Base-by-base conservation (phyloP, 2,888 invertebrate genomes). In the Geotrupes spiniger region DNA sequence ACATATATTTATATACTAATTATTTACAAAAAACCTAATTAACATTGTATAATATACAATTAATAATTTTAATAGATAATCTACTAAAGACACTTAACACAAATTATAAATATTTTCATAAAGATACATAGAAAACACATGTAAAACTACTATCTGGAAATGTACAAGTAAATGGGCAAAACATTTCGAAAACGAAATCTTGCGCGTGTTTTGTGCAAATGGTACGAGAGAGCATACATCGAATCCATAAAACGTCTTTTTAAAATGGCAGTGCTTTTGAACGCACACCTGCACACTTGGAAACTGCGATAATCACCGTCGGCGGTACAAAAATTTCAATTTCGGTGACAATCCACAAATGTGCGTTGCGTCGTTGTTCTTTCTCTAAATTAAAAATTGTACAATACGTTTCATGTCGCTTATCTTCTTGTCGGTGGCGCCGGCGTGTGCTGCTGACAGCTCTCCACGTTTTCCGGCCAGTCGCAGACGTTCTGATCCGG, bases 401-500 rank as follows among this genome's bases (percentile, higher is more conserved):
- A 12, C 10, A n/a, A 31, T 31, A 11, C 4, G n/a, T 31, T 31
- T 31, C 9, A 14, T 28, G n/a, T n/a, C n/a, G n/a, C 11, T 54
- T 60, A 59, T 62, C 62, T 51, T 43, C 58, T 57, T 21, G 68
- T 63, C n/a, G 82, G 81, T 40, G 85, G 84, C 38, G 84, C 83
- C 60, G 79, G 83, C 45, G 85, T 85, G 63, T 83, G 83, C 49
- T 82, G 80, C 64, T 80, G 78, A 64, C 94, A 94, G 12, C 91
- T 89, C 69, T 91, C 92, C 0, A 94, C 94, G 65, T 93, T 94
- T 66, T 93, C 93, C 0, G 93, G 92, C 94, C 94, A 94, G 75
- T 95, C 95, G 70, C 94, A 95, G 6, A 95, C 94, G 66, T 92
- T 93, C 68, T 94, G 91, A 63, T 91, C 89, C 29, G 85, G 85